These are phyloP conservation scores for Oophaga pumilio DNA, from an alignment of 2,113 vertebrate genomes.

Conservation along the genomic window DNA sequence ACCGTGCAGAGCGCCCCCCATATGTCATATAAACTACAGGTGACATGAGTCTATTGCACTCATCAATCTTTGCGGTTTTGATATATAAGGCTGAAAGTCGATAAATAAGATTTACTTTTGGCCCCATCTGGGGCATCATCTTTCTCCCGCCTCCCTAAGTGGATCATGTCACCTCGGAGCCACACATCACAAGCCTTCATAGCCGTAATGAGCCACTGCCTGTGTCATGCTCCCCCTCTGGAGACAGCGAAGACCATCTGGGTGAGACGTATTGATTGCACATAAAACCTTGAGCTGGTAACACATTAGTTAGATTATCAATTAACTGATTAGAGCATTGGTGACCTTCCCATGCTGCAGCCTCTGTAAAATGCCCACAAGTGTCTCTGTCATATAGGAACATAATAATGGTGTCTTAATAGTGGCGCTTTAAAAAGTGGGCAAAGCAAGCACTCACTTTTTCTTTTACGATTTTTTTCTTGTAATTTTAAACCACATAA, in stretches of 20 bases:
- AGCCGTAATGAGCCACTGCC: background rate
- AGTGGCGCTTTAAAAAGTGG: too few relatives aligned
- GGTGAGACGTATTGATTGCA: conserved; percentile 35
- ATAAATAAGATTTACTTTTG: conserved; percentile 29
- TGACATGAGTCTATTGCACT: background rate
- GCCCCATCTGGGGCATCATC: conserved; percentile 15
- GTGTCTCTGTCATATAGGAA: too few relatives aligned
- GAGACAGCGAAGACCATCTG: background rate
- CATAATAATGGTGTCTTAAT: too few relatives aligned
- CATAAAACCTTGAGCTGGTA: background rate
- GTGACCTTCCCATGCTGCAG: background rate
- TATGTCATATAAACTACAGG: background rate
- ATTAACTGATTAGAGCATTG: background rate
- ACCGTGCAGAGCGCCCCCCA: background rate
- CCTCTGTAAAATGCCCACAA: background rate
- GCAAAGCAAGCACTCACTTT: too few relatives aligned
- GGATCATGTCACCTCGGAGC: conserved; percentile 37
- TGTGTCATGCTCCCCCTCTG: background rate
- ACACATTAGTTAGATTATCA: conserved; percentile 41
- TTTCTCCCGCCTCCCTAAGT: background rate
- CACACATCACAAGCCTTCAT: background rate
- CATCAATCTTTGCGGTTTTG: background rate
- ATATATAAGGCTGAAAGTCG: background rate
- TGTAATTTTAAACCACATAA: too few relatives aligned
- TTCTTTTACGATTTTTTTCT: too few relatives aligned